These are phyloP conservation scores for Anser brachyrhynchus DNA, from an alignment of 2,113 vertebrate genomes.

Conservation along the genomic window DNA sequence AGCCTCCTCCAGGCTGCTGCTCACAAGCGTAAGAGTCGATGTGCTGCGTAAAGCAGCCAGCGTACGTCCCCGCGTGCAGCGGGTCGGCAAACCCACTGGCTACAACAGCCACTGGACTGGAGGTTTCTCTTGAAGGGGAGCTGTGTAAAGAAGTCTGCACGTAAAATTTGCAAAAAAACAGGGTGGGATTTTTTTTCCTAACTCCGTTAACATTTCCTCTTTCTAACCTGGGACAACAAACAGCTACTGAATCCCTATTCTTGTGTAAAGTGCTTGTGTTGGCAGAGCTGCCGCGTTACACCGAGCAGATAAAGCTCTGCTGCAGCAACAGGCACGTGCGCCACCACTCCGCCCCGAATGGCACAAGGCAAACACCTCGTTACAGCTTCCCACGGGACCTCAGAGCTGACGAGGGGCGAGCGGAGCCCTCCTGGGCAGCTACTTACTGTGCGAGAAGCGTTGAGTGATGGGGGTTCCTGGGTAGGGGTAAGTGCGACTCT, in stretches of 20 bases:
- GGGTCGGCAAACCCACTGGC: accelerated
- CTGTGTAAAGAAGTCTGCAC: accelerated
- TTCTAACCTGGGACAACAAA: neutral
- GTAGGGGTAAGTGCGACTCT: constrained; percentile 97
- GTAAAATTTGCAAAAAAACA: neutral
- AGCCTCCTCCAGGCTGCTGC: neutral
- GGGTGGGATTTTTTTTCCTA: no score
- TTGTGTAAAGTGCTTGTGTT: accelerated
- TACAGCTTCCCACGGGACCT: neutral
- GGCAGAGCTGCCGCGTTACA: accelerated
- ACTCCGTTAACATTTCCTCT: neutral
- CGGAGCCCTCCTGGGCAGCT: neutral
- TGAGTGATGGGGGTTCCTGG: constrained; percentile 98
- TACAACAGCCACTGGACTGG: neutral
- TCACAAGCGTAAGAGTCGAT: accelerated
- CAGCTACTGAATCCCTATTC: neutral
- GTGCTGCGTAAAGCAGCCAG: neutral
- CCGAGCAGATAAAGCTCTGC: accelerated
- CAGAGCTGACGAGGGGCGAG: neutral
- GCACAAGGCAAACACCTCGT: neutral
- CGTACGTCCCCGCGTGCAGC: accelerated
- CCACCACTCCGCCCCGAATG: accelerated
- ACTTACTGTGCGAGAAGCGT: constrained; percentile 98
- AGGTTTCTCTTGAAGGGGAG: neutral
- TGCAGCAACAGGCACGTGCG: accelerated